Conservation (phyloP, 2,797 vertebrate species). For the Synanceia verrucosa region DNA sequence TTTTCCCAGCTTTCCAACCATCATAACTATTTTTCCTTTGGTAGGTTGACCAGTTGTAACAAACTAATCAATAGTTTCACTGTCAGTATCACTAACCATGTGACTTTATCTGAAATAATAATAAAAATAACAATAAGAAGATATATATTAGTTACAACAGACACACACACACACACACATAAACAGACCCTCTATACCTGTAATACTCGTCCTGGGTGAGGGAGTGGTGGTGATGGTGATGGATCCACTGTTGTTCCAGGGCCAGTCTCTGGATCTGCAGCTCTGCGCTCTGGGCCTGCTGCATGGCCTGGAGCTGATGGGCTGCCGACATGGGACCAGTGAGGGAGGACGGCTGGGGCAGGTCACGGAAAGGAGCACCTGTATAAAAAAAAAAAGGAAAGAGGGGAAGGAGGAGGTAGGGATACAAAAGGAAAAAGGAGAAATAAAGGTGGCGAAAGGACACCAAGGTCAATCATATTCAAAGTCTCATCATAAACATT, state of each 20-base stretch:
- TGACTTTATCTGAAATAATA: not conserved
- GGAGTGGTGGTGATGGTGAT: constrained; percentile 95
- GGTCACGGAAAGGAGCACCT: constrained; percentile 97
- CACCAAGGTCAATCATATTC: constrained; percentile 35
- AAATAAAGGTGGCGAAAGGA: not conserved
- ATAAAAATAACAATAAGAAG: no score
- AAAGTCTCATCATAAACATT: constrained; percentile 37
- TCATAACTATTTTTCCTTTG: not conserved
- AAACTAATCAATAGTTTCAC: not conserved
- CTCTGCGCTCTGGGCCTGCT: constrained; percentile 97
- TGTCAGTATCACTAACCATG: not conserved
- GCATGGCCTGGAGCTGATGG: constrained; percentile 99
- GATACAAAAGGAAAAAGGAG: not conserved
- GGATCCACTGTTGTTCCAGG: constrained; percentile 98
- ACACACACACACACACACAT: not conserved
- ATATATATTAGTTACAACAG: no score
- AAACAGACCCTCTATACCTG: constrained; percentile 81
- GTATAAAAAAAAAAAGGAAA: constrained; percentile 13
- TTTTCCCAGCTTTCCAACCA: not conserved
- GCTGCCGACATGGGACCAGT: constrained; percentile 95
- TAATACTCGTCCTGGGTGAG: constrained; percentile 99
- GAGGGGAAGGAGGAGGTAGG: constrained; percentile 1
- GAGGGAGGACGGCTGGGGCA: constrained; percentile 93
- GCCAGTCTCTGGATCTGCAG: constrained; percentile 99
- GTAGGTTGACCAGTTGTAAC: not conserved